Base-by-base conservation (phyloP, 2,797 vertebrate genomes). In the Sciurus vulgaris region DNA sequence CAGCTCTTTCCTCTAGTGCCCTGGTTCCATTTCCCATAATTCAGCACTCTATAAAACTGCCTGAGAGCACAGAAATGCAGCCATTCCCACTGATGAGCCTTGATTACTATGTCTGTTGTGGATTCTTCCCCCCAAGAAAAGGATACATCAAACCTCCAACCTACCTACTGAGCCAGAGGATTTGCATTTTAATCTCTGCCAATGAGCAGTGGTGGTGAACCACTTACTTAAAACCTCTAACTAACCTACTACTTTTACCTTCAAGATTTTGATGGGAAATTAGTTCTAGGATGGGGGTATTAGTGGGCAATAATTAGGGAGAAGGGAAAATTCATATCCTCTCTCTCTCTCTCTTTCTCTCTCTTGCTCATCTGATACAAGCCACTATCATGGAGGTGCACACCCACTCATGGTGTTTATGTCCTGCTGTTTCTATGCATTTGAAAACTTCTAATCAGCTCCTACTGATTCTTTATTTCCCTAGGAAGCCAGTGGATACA, bases 171-270 rank as follows among this genome's bases (percentile, higher is more conserved):
- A 72, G 85, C 6, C 20, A 38, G 9, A 77, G 59, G 30, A 87
- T 95, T 69, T 93, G 73, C 93, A 86, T 82, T 94, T 93, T 78
- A 88, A 95, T 96, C 3, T 0, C 54, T 70, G 44, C 61, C 90
- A 90, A 2, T 56, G 22, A 67, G 89, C 88, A 44, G 30, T 38
- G 44, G 63, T 85, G 9, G 44, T 28, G 77, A 96, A 83, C n/a
- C 15, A 11, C 69, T 93, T 54, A 44, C 76, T 91, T 76, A 93
- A 61, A 94, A 44, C 41, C 33, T 56, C 70, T 74, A 96, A 93
- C 47, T 28, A 86, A 84, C 73, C 54, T 76, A 69, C 28, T 8
- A 22, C 76, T 77, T 83, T 79, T 8, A 56, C 70, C n/a, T 10
- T 78, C 78, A 49, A 83, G 38, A 82, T 70, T 86, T 59, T 47